Evolutionary conservation across 2,888 invertebrate genomes (phyloP).

Genomic region (Plebejus melissa): DNA sequence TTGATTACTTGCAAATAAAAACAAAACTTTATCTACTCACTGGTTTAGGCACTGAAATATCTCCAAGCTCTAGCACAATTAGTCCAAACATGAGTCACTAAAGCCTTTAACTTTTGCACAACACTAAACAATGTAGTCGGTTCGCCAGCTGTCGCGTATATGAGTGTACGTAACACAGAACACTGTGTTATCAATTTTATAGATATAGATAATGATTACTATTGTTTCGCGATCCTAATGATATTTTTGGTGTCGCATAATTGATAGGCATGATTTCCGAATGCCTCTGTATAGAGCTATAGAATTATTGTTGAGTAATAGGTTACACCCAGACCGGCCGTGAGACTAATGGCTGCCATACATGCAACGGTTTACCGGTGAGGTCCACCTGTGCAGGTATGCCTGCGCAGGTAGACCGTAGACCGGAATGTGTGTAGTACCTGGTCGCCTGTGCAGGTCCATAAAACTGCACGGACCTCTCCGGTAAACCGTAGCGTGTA

Average conservation of each 20-base stretch:
- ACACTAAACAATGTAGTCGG: not conserved
- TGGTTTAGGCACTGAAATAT: not conserved
- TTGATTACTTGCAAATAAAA: not conserved
- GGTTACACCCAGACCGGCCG: too few relatives aligned
- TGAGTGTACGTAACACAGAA: not conserved
- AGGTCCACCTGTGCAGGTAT: too few relatives aligned
- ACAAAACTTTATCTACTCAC: not conserved
- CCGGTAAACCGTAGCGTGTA: too few relatives aligned
- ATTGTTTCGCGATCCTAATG: conserved; percentile 12
- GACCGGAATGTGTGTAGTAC: too few relatives aligned
- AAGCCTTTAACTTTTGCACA: not conserved
- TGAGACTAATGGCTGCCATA: too few relatives aligned
- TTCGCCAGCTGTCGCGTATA: not conserved
- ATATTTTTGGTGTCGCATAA: not conserved
- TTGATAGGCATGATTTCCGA: not conserved
- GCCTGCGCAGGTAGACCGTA: too few relatives aligned
- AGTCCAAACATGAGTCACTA: not conserved
- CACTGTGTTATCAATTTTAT: conserved; percentile 15
- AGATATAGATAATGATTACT: conserved; percentile 18
- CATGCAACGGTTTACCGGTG: too few relatives aligned
- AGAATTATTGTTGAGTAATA: not conserved
- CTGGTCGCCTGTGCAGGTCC: too few relatives aligned
- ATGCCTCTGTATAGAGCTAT: not conserved
- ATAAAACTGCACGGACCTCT: too few relatives aligned
- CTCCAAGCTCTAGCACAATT: not conserved